A percentile compares a stretch with the other conserved stretches of the same genome.
phyloP scores from a whole-genome alignment of 2,888 invertebrate genomes.

The Elegia similella region DNA sequence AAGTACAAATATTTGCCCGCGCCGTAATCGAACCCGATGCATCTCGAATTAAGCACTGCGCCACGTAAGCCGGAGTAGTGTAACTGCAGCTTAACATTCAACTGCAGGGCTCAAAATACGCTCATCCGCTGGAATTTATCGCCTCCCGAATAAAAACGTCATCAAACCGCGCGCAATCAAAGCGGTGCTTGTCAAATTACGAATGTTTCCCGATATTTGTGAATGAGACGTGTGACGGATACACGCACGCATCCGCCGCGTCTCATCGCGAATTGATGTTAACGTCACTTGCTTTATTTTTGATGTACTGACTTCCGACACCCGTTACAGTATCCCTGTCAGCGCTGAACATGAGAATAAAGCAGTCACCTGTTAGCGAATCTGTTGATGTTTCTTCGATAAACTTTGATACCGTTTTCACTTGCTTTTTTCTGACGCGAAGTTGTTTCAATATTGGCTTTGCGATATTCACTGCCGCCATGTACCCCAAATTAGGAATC shows the following conservation, averaged over 20 bases:
- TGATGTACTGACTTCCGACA: conserved; percentile 35
- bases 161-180: conserved; percentile 52
- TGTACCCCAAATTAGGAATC: too few species aligned
- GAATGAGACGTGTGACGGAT: conserved; percentile 69
- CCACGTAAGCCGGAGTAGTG: too few species aligned
- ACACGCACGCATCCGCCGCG: conserved; percentile 66
- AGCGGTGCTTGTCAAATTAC: conserved; percentile 66
- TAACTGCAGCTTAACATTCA: too few species aligned
- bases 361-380: conserved; percentile 53
- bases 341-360: conserved; percentile 9
- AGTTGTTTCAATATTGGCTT: too few species aligned
- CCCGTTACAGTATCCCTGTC: conserved; percentile 6
- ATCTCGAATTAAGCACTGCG: too few species aligned
- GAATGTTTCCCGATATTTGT: conserved; percentile 73
- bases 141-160: conserved; percentile 64
- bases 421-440: too few species aligned
- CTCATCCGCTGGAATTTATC: conserved; percentile 68
- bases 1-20: too few species aligned
- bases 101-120: conserved; percentile 45
- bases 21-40: too few species aligned
- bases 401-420: too few species aligned
- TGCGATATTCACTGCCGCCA: too few species aligned
- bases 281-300: conserved; percentile 49
- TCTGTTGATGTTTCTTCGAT: conserved; percentile 28
- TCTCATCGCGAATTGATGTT: conserved; percentile 48